A percentile compares a stretch with the other conserved stretches of the same genome.
Conservation (phyloP, 2,113 vertebrate species). For the Callaeas wilsoni region DNA sequence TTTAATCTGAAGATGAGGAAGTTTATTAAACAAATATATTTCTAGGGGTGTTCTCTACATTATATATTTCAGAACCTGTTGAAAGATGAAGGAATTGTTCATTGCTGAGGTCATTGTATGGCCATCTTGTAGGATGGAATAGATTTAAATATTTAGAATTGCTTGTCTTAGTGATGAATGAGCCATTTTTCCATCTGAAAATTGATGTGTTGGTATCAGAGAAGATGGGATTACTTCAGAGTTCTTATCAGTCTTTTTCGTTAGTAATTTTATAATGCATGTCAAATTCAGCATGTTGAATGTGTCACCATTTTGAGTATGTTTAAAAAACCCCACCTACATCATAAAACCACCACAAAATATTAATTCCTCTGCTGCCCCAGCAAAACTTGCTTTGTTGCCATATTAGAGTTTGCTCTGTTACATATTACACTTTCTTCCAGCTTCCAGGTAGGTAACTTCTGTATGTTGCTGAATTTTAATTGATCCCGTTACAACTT, state of each 20-base stretch:
- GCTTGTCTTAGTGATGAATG: background rate
- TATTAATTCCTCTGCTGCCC: background rate
- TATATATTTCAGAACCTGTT: background rate
- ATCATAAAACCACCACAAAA: background rate
- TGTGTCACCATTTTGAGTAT: background rate
- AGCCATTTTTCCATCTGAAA: background rate
- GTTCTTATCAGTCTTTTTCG: background rate
- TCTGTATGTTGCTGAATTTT: background rate
- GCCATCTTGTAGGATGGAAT: background rate
- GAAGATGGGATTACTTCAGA: background rate
- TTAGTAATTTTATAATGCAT: background rate
- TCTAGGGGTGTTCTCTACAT: background rate
- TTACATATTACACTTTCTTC: background rate
- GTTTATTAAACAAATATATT: background rate
- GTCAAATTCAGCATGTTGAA: background rate
- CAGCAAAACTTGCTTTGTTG: background rate
- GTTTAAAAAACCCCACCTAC: background rate
- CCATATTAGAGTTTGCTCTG: background rate
- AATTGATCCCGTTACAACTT: background rate
- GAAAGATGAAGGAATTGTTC: background rate
- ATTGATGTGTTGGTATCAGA: background rate
- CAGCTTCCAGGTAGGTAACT: slow-evolving; percentile 29
- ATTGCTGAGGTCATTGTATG: background rate
- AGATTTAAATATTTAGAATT: background rate
- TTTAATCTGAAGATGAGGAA: background rate